A percentile compares a stretch with the other conserved stretches of the same genome.
Conservation (phyloP, 2,888 invertebrate genomes). For the Tachina fera region DNA sequence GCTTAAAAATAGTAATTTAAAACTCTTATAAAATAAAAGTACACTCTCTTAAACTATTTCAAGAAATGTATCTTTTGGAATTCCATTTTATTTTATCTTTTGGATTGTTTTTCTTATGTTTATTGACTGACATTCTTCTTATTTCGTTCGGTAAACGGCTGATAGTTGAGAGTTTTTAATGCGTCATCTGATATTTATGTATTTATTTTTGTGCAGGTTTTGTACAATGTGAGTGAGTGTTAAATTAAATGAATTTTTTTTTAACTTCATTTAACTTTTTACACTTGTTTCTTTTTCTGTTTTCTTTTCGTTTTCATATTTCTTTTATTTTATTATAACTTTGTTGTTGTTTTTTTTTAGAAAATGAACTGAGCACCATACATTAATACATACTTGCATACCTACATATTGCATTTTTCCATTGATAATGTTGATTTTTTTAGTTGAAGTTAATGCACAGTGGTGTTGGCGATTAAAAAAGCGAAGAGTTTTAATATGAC, state of each 20-base stretch:
- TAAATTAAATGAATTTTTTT: conserved; percentile 30
- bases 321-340: conserved; percentile 4
- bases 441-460: conserved; percentile 9
- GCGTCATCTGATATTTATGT: conserved; percentile 64
- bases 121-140: conserved; percentile 22
- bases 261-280: conserved; percentile 68
- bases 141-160: conserved; percentile 40
- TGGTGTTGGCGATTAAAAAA: not conserved
- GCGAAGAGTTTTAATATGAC: too few relatives aligned
- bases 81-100: conserved; percentile 54
- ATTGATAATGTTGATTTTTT: not conserved
- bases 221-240: not conserved
- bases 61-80: conserved; percentile 46
- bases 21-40: conserved; percentile 10
- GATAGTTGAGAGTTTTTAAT: conserved; percentile 38
- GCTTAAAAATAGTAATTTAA: not conserved
- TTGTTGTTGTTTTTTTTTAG: conserved; percentile 11
- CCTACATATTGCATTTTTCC: conserved; percentile 51
- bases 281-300: conserved; percentile 63
- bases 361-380: not conserved
- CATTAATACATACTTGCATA: conserved; percentile 40
- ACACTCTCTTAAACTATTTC: conserved; percentile 3
- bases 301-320: conserved; percentile 31
- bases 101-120: conserved; percentile 43
- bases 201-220: conserved; percentile 5